Evolutionary conservation across 2,888 invertebrate genomes (phyloP).

Genomic region (Oxytorus armatus): DNA sequence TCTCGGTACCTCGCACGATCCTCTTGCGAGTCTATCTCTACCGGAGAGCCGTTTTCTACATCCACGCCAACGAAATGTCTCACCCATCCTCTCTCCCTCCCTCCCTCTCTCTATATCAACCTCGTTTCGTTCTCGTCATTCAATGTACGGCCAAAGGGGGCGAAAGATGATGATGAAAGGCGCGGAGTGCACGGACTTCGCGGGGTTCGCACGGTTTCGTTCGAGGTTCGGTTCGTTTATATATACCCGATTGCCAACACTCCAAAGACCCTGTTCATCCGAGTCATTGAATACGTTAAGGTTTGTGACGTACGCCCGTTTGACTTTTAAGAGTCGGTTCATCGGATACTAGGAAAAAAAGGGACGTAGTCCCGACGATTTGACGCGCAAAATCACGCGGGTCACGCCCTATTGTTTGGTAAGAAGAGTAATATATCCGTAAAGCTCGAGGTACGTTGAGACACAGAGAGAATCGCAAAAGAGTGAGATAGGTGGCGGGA

Average conservation of each 20-base stretch:
- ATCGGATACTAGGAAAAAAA: background rate
- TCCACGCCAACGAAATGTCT: constrained; percentile 57
- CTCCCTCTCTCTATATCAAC: too few species aligned
- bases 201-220: constrained; percentile 32
- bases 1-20: constrained; percentile 44
- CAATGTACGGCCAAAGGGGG: constrained; percentile 32
- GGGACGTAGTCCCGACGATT: background rate
- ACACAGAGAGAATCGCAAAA: constrained; percentile 45
- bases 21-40: constrained; percentile 63
- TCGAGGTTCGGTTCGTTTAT: background rate
- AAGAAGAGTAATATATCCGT: background rate
- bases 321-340: background rate
- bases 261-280: constrained; percentile 4
- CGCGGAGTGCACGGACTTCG: constrained; percentile 35
- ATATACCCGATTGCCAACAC: background rate
- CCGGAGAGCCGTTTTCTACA: constrained; percentile 62
- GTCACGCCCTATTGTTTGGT: constrained; percentile 20
- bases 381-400: background rate
- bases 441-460: background rate
- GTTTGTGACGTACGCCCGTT: background rate
- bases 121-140: constrained; percentile 31
- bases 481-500: constrained; percentile 50
- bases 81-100: constrained; percentile 1
- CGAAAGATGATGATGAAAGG: constrained; percentile 65
- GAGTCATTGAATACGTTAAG: background rate